These are phyloP conservation scores for Arctopsyche grandis DNA, from an alignment of 1,140 invertebrate genomes.

Conservation along the genomic window DNA sequence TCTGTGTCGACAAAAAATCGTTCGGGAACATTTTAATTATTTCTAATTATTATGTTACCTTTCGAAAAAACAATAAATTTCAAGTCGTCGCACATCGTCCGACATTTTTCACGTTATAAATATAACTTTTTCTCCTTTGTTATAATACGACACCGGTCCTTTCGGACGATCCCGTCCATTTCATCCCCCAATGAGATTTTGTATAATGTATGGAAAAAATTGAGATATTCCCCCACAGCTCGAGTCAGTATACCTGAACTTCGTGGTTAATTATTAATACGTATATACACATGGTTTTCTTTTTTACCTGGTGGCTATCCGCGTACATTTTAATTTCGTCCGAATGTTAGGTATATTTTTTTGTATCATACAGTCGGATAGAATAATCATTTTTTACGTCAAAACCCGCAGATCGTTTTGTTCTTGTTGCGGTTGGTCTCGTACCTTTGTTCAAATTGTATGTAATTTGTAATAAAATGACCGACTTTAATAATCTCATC, in stretches of 20 bases:
- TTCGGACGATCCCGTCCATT: not conserved
- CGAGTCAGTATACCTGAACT: not conserved
- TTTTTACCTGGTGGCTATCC: slow-evolving; percentile 2
- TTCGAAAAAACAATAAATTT: slow-evolving; percentile 54
- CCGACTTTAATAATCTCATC: not conserved
- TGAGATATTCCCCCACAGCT: slow-evolving; percentile 6
- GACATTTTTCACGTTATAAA: slow-evolving; percentile 39
- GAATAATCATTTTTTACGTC: slow-evolving; percentile 13
- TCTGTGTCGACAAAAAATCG: slow-evolving; percentile 37
- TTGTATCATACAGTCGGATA: not conserved
- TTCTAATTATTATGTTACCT: slow-evolving; percentile 56
- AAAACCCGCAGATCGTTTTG: slow-evolving; percentile 7
- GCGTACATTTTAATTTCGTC: slow-evolving; percentile 32
- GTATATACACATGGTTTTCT: slow-evolving; percentile 5
- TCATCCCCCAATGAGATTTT: not conserved
- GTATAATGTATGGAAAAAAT: slow-evolving; percentile 7
- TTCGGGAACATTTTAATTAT: slow-evolving; percentile 55
- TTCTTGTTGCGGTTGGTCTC: slow-evolving; percentile 2
- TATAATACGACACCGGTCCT: slow-evolving; percentile 10
- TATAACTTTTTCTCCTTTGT: slow-evolving; percentile 24
- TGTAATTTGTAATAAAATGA: slow-evolving; percentile 36
- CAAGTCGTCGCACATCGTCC: slow-evolving; percentile 14
- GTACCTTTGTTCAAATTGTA: slow-evolving; percentile 28
- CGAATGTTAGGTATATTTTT: not conserved
- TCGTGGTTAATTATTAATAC: slow-evolving; percentile 39